Evolutionary conservation across 2,113 vertebrate genomes (phyloP).

Genomic region (Propithecus coquereli): DNA sequence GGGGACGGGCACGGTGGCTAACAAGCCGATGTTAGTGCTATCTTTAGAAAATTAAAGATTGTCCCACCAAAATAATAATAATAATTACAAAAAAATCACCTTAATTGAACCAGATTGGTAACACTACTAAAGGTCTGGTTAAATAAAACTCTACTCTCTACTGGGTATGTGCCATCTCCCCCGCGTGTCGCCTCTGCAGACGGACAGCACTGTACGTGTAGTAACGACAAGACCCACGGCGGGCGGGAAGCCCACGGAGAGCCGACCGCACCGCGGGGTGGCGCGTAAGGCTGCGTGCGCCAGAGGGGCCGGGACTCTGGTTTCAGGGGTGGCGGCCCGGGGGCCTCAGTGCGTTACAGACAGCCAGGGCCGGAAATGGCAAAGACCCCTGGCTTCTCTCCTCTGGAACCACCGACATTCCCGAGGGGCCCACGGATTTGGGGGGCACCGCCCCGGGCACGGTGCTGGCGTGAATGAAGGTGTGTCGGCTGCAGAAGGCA

Average conservation of each 20-base stretch:
- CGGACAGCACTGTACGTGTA: neutral
- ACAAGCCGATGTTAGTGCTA: constrained; percentile 74
- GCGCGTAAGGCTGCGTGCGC: constrained; percentile 65
- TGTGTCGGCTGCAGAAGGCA: neutral
- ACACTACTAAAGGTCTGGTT: constrained; percentile 27
- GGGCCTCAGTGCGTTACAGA: neutral
- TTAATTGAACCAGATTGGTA: constrained; percentile 52
- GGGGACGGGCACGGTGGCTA: constrained; percentile 21
- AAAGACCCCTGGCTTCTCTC: accelerated
- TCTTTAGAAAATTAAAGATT: constrained; percentile 86
- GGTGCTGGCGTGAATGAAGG: accelerated
- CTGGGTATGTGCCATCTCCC: constrained; percentile 1
- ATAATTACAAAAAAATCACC: constrained; percentile 49
- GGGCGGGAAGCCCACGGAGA: neutral
- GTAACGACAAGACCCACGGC: accelerated
- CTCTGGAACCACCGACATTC: accelerated
- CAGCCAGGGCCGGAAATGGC: accelerated
- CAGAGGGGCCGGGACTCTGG: neutral
- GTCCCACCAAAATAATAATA: constrained; percentile 74
- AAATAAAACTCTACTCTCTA: constrained; percentile 24
- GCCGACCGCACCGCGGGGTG: accelerated
- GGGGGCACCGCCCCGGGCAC: accelerated
- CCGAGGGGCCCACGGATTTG: too few species aligned
- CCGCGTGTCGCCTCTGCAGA: neutral
- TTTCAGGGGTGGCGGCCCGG: accelerated